These are phyloP conservation scores for Netta rufina DNA, from an alignment of 2,797 vertebrate genomes.

Conservation along the genomic window DNA sequence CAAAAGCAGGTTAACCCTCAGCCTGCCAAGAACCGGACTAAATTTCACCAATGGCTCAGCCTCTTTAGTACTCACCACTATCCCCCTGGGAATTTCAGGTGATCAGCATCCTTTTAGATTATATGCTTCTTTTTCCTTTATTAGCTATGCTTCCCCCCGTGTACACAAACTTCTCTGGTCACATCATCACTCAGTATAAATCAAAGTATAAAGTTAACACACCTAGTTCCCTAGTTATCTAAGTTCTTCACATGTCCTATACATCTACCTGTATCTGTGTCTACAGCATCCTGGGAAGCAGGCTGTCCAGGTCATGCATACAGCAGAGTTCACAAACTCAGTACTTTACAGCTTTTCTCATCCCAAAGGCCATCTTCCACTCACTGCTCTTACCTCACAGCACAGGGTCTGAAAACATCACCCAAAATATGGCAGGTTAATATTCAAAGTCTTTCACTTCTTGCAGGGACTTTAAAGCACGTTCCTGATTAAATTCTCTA, in stretches of 20 bases:
- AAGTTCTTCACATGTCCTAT: too few species aligned
- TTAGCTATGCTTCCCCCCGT: neutral
- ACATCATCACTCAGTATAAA: neutral
- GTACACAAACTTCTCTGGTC: neutral
- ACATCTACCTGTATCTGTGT: neutral
- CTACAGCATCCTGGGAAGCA: neutral
- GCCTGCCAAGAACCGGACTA: neutral
- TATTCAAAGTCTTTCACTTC: neutral
- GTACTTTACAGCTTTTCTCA: neutral
- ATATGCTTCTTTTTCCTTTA: neutral
- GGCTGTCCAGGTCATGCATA: neutral
- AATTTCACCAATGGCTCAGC: neutral
- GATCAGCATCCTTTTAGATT: neutral
- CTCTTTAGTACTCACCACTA: neutral
- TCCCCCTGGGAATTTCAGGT: neutral
- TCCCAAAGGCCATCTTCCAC: neutral
- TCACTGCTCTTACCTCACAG: neutral
- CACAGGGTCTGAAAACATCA: neutral
- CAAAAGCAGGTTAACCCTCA: neutral
- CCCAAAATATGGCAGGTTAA: neutral
- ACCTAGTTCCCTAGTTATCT: neutral
- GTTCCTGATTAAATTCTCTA: neutral
- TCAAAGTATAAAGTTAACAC: neutral
- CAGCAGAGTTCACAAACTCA: neutral
- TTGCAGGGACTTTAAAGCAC: neutral